Base-by-base conservation (phyloP, 1,140 invertebrate genomes). In the Tetramorium alpestre region DNA sequence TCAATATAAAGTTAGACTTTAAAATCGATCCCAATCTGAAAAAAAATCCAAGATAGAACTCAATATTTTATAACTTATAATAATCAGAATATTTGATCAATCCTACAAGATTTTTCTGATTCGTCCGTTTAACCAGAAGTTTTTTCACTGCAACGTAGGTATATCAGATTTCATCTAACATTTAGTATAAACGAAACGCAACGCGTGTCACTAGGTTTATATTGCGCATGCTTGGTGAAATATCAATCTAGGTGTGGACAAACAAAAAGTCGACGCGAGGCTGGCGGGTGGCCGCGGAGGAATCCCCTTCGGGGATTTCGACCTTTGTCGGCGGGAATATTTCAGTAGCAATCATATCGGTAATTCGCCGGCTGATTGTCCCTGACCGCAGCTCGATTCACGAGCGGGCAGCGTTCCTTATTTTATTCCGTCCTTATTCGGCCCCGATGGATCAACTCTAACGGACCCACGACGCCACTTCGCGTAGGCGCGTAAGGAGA, bases 331-430 rank as follows among this genome's bases (percentile, higher is more conserved):
- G 94, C 92, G 76, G 88, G 92, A 93, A 94, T 94, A 94, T 94
- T 94, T 95, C 94, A 94, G 95, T 95, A 94, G 94, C 94, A 95
- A 95, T 95, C 94, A 95, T 95, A 95, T 95, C 93, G 94, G 94
- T 95, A 95, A 95, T 95, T 95, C 93, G 90, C 85, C 91, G 88
- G 92, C 90, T 95, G 94, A 95, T 95, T 95, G 94, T 95, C 94
- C 94, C 94, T 95, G 94, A 95, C 94, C 95, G 93, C 95, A 95
- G 93, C 78, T 70, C 85, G 87, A 90, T 93, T 93, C 92, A 91
- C 92, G 91, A 93, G 92, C 88, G 92, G 89, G 86, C 88, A 93
- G 69, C 89, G 89, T 91, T 91, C 76, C 91, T 95, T 93, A 92
- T 94, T 94, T 94, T 93, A 92, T 93, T 93, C 93, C 89, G 91